phyloP scores from a whole-genome alignment of 2,888 invertebrate genomes.

The Acanthopleura granulata region DNA sequence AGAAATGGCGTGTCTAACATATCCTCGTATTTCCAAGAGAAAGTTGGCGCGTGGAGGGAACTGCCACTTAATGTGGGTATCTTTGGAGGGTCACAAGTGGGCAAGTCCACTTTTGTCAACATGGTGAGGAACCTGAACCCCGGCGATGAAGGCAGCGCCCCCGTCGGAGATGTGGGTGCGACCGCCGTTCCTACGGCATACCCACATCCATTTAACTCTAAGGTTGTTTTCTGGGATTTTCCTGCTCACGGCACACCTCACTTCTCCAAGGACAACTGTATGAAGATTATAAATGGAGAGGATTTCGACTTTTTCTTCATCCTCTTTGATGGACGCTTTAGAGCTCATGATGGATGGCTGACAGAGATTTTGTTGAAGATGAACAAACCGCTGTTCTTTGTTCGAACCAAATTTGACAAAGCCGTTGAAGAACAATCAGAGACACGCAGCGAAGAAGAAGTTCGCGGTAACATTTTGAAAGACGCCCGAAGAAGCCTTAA shows the following conservation, averaged over 20 bases:
- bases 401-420: constrained; percentile 28
- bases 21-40: background rate
- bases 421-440: constrained; percentile 16
- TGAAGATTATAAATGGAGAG: background rate
- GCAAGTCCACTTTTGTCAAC: constrained; percentile 36
- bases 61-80: constrained; percentile 25
- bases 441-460: background rate
- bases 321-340: constrained; percentile 29
- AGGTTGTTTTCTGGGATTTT: constrained; percentile 32
- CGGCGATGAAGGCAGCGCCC: constrained; percentile 27
- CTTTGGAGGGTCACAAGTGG: constrained; percentile 26
- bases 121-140: constrained; percentile 22
- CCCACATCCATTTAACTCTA: constrained; percentile 26
- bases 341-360: constrained; percentile 33
- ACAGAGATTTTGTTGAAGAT: constrained; percentile 22
- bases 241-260: constrained; percentile 34
- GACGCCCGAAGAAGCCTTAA: background rate
- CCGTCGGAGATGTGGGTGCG: constrained; percentile 25
- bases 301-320: constrained; percentile 35
- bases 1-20: background rate
- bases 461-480: background rate
- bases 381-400: constrained; percentile 24
- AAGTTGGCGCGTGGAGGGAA: constrained; percentile 23
- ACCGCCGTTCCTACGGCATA: constrained; percentile 24
- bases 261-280: constrained; percentile 25